Conservation (phyloP, 2,113 vertebrate genomes). For the Alethe castanea region DNA sequence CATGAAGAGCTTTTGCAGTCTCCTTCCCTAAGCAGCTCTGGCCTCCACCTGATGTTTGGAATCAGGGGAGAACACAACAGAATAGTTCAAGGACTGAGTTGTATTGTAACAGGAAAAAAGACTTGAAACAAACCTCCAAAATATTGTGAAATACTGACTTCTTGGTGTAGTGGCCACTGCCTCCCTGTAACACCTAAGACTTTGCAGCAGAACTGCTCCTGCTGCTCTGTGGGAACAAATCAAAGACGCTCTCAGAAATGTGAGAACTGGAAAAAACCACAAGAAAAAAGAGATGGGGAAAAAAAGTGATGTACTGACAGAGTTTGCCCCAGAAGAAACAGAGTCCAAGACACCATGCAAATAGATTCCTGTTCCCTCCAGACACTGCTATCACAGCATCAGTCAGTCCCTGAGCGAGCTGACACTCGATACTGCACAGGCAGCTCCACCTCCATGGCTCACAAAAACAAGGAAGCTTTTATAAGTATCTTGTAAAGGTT, state of each 20-base stretch:
- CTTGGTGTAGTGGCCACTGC: neutral
- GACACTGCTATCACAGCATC: neutral
- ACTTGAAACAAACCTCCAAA: neutral
- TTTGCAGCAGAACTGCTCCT: neutral
- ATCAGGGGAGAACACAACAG: neutral
- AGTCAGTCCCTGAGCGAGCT: neutral
- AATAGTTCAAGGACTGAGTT: fast-evolving
- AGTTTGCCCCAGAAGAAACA: neutral
- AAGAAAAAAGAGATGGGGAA: too few relatives aligned
- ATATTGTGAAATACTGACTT: neutral
- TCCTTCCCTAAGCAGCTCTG: neutral
- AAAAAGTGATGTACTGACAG: neutral
- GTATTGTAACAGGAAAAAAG: fast-evolving
- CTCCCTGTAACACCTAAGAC: neutral
- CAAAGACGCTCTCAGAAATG: neutral
- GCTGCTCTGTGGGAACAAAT: neutral
- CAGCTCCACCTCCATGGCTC: neutral
- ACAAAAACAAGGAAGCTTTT: neutral
- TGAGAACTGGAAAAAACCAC: neutral
- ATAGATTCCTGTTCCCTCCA: neutral
- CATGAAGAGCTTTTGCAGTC: neutral
- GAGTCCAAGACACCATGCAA: neutral
- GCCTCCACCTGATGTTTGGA: neutral
- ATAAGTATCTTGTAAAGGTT: neutral
- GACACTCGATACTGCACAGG: fast-evolving